Evolutionary conservation across 2,888 invertebrate genomes (phyloP).

Genomic region (Imbricaverruca yamaguchii): DNA sequence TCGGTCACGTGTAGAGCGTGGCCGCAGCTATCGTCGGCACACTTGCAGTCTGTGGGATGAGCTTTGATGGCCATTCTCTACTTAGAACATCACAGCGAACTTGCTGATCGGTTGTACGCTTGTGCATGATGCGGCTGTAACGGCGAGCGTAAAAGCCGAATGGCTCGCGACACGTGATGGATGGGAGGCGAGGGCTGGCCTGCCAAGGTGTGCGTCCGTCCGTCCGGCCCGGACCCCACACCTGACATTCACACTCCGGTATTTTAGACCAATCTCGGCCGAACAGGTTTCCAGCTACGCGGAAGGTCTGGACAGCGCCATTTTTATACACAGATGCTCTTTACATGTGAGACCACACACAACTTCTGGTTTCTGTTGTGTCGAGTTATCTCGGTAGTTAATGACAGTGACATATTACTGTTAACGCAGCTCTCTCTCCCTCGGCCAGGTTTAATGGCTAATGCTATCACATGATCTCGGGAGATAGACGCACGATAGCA

Average conservation of each 20-base stretch:
- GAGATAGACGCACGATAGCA: background rate
- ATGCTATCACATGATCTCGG: background rate
- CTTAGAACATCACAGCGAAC: too few relatives aligned
- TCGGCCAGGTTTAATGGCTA: background rate
- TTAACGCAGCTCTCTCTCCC: background rate
- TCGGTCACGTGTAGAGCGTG: too few relatives aligned
- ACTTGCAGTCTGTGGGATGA: too few relatives aligned
- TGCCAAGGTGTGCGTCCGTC: background rate
- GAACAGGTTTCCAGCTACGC: background rate
- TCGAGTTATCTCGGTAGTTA: background rate
- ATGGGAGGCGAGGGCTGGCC: too few relatives aligned
- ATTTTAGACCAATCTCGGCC: too few relatives aligned
- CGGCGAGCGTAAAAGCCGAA: too few relatives aligned
- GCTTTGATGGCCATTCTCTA: too few relatives aligned
- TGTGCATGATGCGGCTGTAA: too few relatives aligned
- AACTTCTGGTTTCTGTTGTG: background rate
- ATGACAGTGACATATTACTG: background rate
- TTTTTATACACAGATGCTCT: constrained; percentile 13
- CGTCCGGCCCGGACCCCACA: background rate
- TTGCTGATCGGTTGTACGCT: too few relatives aligned
- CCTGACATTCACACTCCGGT: background rate
- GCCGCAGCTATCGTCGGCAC: too few relatives aligned
- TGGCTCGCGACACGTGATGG: too few relatives aligned
- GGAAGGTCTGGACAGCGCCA: background rate
- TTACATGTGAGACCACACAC: constrained; percentile 4